These are phyloP conservation scores for Protonemura montana DNA, from an alignment of 2,888 invertebrate genomes.

Conservation along the genomic window DNA sequence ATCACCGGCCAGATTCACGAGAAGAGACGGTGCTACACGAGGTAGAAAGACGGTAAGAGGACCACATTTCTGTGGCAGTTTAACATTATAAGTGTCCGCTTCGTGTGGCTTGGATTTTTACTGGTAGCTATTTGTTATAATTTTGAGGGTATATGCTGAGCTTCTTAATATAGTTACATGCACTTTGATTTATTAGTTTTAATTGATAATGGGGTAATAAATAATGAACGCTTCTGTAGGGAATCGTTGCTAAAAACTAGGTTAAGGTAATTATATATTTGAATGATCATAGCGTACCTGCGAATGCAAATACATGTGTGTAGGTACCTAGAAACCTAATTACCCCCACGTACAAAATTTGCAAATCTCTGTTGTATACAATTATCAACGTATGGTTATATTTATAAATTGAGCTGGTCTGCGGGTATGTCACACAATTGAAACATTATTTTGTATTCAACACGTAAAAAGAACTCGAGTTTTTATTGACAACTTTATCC, in stretches of 20 bases:
- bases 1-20: background rate
- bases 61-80: background rate
- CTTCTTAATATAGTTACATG: background rate
- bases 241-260: background rate
- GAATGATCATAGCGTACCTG: background rate
- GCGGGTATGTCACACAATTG: background rate
- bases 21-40: background rate
- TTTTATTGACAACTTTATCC: background rate
- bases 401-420: too few relatives aligned
- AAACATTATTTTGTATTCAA: background rate
- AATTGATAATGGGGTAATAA: background rate
- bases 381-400: background rate
- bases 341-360: background rate
- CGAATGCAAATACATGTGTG: background rate
- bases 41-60: background rate
- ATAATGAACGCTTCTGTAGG: background rate
- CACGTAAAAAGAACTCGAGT: background rate
- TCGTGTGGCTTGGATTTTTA: conserved; percentile 1
- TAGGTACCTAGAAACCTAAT: background rate
- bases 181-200: background rate
- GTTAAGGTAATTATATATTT: background rate
- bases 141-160: background rate
- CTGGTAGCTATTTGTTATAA: background rate
- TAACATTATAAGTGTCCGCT: background rate
- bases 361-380: background rate